Evolutionary conservation across 2,888 invertebrate genomes (phyloP).

Genomic region (Cataglyphis rosenhaueri): DNA sequence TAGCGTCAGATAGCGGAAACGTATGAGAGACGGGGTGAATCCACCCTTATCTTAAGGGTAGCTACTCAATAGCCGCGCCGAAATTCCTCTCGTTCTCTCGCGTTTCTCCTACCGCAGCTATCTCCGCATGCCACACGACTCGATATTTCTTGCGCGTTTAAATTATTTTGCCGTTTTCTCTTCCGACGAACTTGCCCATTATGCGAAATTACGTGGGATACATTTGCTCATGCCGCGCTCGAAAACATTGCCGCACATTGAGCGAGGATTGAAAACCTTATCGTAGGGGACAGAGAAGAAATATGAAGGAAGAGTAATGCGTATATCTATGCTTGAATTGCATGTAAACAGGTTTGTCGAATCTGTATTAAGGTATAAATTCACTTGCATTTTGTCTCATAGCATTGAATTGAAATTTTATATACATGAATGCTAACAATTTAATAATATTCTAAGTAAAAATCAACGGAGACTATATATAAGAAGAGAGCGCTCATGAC

Average conservation of each 20-base stretch:
- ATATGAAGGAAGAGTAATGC: background rate
- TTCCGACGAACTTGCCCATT: constrained; percentile 3
- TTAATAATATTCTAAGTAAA: background rate
- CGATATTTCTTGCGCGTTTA: constrained; percentile 38
- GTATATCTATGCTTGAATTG: background rate
- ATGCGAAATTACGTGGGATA: background rate
- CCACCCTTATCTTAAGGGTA: constrained; percentile 84
- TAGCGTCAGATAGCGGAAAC: constrained; percentile 85
- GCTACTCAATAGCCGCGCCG: constrained; percentile 82
- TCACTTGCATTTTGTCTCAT: background rate
- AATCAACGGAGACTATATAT: background rate
- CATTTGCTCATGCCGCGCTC: background rate
- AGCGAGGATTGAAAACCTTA: constrained; percentile 4
- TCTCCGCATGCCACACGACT: constrained; percentile 32
- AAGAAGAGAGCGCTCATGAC: background rate
- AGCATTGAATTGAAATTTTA: background rate
- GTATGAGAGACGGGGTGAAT: constrained; percentile 84
- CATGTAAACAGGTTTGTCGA: background rate
- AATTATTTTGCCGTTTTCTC: constrained; percentile 41
- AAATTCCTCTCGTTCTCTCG: constrained; percentile 71
- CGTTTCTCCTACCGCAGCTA: constrained; percentile 34
- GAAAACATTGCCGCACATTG: constrained; percentile 5
- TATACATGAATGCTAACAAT: background rate
- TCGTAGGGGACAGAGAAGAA: background rate
- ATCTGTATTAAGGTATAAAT: background rate